A percentile compares a stretch with the other conserved stretches of the same genome.
Conservation (phyloP, 2,113 vertebrate species). For the Stegostoma tigrinum region DNA sequence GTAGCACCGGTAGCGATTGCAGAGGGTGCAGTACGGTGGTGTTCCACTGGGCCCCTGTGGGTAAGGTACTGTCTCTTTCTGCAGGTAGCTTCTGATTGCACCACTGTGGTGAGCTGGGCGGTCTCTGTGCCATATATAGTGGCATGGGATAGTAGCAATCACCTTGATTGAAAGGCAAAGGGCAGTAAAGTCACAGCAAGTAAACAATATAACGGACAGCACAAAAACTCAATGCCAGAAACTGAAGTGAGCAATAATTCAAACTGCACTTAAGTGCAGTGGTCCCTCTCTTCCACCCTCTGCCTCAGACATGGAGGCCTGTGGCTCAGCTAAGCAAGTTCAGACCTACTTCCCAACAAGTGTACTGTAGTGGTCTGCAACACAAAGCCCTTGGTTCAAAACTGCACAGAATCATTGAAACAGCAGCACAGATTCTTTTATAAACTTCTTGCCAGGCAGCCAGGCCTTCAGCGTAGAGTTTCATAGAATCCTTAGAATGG, state of each 20-base stretch:
- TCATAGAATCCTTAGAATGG: too few species aligned
- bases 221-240: background rate
- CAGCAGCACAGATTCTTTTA: too few species aligned
- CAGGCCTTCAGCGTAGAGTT: too few species aligned
- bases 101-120: conserved; percentile 46
- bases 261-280: background rate
- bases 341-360: background rate
- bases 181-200: too few species aligned
- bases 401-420: background rate
- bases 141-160: conserved; percentile 46
- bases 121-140: conserved; percentile 51
- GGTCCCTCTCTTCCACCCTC: background rate
- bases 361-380: background rate
- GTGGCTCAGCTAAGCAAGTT: background rate
- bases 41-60: conserved; percentile 40
- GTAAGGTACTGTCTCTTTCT: conserved; percentile 34
- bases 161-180: conserved; percentile 41
- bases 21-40: conserved; percentile 41
- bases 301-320: background rate
- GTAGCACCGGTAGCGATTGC: background rate
- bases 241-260: background rate
- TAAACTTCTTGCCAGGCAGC: too few species aligned
- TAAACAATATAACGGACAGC: background rate
- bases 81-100: conserved; percentile 42
- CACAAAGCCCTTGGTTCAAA: background rate